Evolutionary conservation across 2,797 vertebrate genomes (phyloP).

Genomic region (Rhinoraja longicauda): DNA sequence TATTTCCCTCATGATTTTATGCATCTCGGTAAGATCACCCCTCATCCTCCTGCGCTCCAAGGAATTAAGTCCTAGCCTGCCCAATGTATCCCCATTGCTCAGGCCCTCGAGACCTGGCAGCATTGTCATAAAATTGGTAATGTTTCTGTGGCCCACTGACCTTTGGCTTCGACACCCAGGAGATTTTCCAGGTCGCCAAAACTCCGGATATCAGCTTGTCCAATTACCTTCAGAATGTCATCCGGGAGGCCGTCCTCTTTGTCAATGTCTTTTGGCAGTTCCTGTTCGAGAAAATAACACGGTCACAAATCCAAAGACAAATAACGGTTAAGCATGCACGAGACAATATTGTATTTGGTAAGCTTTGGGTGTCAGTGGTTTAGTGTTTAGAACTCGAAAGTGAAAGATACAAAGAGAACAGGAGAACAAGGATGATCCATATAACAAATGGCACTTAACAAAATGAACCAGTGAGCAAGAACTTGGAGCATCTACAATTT

Average conservation of each 20-base stretch:
- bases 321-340: not conserved
- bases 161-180: slow-evolving; percentile 6
- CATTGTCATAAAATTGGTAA: not conserved
- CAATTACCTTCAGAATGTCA: slow-evolving; percentile 15
- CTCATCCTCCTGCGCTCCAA: too few relatives aligned
- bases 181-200: slow-evolving; percentile 15
- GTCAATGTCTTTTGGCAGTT: not conserved
- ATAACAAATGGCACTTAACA: not conserved
- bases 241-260: slow-evolving; percentile 20
- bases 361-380: not conserved
- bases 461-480: not conserved
- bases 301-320: not conserved
- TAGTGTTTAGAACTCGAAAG: too few relatives aligned
- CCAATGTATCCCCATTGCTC: too few relatives aligned
- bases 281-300: not conserved
- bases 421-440: too few relatives aligned
- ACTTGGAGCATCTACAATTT: not conserved
- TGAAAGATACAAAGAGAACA: not conserved
- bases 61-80: too few relatives aligned
- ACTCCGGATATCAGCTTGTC: slow-evolving; percentile 23
- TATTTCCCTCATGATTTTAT: too few relatives aligned
- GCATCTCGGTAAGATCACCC: too few relatives aligned
- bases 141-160: not conserved
- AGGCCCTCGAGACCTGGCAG: too few relatives aligned
- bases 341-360: not conserved